These are phyloP conservation scores for Pipistrellus pygmaeus DNA, from an alignment of 2,797 vertebrate species.

Conservation along the genomic window DNA sequence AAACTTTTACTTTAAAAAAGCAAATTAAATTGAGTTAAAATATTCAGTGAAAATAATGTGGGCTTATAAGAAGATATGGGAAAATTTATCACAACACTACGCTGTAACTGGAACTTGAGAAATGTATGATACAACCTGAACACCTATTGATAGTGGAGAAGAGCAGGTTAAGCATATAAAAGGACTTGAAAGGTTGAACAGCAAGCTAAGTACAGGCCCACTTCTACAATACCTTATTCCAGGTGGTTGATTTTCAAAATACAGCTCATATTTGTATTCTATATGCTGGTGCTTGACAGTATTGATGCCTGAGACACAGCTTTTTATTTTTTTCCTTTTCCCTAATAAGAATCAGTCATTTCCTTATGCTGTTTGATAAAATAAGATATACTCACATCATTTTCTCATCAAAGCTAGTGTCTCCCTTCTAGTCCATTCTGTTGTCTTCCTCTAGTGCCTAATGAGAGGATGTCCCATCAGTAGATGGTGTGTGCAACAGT, in stretches of 20 bases:
- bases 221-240: background rate
- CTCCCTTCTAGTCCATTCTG: background rate
- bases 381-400: background rate
- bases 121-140: background rate
- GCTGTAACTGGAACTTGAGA: background rate
- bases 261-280: background rate
- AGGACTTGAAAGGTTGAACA: rapidly evolving
- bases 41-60: background rate
- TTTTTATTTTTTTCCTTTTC: background rate
- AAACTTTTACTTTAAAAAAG: background rate
- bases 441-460: background rate
- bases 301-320: background rate
- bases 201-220: rapidly evolving
- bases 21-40: background rate
- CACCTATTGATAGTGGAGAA: background rate
- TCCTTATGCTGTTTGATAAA: background rate
- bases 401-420: background rate
- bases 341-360: background rate
- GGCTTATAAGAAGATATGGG: background rate
- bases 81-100: background rate
- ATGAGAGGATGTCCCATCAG: no score
- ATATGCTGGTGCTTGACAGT: background rate
- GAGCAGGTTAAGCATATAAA: background rate
- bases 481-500: background rate
- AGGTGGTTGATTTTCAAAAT: background rate